These are phyloP conservation scores for Hydrozoanthus gracilis DNA, from an alignment of 92 coral and sea anemone genomes.

Conservation along the genomic window DNA sequence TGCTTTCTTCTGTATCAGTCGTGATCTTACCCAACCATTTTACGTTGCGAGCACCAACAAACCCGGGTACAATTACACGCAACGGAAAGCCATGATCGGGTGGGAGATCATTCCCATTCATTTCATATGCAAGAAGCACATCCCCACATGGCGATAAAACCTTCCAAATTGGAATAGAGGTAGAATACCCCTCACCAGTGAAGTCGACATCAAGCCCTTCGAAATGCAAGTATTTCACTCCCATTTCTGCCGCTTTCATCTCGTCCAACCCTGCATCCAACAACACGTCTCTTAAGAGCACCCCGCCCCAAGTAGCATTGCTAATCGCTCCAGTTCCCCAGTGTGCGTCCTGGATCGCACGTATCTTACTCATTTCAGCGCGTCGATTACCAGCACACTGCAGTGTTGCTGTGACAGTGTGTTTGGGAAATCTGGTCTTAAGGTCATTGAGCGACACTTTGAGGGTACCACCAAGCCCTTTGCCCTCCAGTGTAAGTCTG, in stretches of 20 bases:
- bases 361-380: slow-evolving; percentile 60
- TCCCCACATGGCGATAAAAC: slow-evolving; percentile 58
- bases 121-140: slow-evolving; percentile 62
- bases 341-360: slow-evolving; percentile 50
- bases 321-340: slow-evolving; percentile 69
- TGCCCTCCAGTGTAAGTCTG: slow-evolving; percentile 13
- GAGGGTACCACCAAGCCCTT: slow-evolving; percentile 12
- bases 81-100: slow-evolving; percentile 73
- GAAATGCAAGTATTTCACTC: slow-evolving; percentile 31
- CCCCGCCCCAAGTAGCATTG: slow-evolving; percentile 70
- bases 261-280: slow-evolving; percentile 49
- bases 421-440: slow-evolving; percentile 59
- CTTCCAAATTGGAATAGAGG: slow-evolving; percentile 56
- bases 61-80: slow-evolving; percentile 61
- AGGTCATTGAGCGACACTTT: slow-evolving; percentile 42
- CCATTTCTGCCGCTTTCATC: slow-evolving; percentile 15
- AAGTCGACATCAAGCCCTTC: slow-evolving; percentile 62
- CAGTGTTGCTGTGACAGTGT: slow-evolving; percentile 52
- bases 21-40: slow-evolving; percentile 64
- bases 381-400: slow-evolving; percentile 73
- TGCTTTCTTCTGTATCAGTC: slow-evolving; percentile 61
- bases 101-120: slow-evolving; percentile 74
- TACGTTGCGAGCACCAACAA: slow-evolving; percentile 71
- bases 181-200: slow-evolving; percentile 57
- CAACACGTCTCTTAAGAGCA: slow-evolving; percentile 56